Conservation (phyloP, 2,113 vertebrate species). For the Gymnogyps californianus region DNA sequence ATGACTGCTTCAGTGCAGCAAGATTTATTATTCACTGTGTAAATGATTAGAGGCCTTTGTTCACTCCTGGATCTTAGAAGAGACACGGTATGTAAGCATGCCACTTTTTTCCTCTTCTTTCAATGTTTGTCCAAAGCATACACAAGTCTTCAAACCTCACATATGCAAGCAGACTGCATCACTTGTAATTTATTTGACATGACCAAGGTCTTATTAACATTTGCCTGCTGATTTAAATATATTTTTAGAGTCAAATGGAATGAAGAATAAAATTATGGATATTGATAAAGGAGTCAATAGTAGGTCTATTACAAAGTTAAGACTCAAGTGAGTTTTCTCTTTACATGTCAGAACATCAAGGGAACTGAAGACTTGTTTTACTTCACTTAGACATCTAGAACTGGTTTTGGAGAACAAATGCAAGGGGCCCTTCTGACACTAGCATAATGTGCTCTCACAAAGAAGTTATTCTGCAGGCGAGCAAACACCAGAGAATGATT, state of each 20-base stretch:
- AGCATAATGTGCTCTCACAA: neutral
- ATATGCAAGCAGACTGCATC: neutral
- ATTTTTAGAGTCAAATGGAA: neutral
- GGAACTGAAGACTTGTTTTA: neutral
- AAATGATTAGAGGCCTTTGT: neutral
- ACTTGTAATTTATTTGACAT: neutral
- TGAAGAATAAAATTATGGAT: neutral
- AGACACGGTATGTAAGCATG: neutral
- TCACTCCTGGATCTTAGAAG: neutral
- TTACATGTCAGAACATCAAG: neutral
- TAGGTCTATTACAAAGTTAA: neutral
- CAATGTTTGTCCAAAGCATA: neutral
- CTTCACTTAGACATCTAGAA: neutral
- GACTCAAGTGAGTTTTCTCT: neutral
- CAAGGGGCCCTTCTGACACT: neutral
- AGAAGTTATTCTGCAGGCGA: neutral
- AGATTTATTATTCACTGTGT: neutral
- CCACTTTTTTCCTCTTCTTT: neutral
- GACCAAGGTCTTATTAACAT: neutral
- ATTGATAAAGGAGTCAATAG: neutral
- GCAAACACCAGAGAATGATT: neutral
- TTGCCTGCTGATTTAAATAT: neutral
- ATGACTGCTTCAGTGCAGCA: neutral
- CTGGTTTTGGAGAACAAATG: neutral
- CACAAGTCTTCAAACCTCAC: neutral